Base-by-base conservation (phyloP, 1,140 invertebrate species). In the Drosophila watanabei region DNA sequence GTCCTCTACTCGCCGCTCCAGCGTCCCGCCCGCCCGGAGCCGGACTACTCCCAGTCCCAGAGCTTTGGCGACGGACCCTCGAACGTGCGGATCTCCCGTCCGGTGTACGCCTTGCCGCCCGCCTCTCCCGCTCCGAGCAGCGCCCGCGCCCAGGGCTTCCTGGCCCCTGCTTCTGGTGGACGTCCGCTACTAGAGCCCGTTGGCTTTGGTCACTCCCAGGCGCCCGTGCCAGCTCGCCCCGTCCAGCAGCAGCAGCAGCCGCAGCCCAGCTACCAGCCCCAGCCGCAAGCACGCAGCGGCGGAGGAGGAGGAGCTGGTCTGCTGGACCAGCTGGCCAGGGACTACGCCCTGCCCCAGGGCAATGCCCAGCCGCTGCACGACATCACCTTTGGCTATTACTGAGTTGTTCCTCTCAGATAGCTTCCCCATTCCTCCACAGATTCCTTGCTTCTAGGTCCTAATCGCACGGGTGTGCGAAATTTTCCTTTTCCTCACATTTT, bases 371-470 rank as follows among this genome's bases (percentile, higher is more conserved):
- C 96, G 0, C 93, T 96, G 18, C 96, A 97, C 83, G 97, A 97
- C 88, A 97, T 97, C 87, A 96, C 96, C 63, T 97, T 97, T 82
- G 96, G 96, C 80, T 95, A 95, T 72, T 96, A 95, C 90, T 96
- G 94, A 94, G 20, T 10, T 13, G 46, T 10, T 32, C 28, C 7
- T 30, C 2, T 5, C 13, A 5, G 41, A 32, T 32, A 11, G 45
- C n/a, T n/a, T 60, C 41, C 71, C 63, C 3, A 48, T 13, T 41
- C 33, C 61, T 37, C 43, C 71, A 79, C 37, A 80, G 66, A 72
- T 59, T 79, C 77, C 56, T 77, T 80, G 58, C 43, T 65, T 73
- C 30, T 80, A 80, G 73, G 45, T 80, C 46, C 66, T 79, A 59
- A 66, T 52, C 39, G 56, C 37, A 73, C 68, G 20, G 37, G 69